These are phyloP conservation scores for Colinus virginianus DNA, from an alignment of 2,113 vertebrate species.

Conservation along the genomic window DNA sequence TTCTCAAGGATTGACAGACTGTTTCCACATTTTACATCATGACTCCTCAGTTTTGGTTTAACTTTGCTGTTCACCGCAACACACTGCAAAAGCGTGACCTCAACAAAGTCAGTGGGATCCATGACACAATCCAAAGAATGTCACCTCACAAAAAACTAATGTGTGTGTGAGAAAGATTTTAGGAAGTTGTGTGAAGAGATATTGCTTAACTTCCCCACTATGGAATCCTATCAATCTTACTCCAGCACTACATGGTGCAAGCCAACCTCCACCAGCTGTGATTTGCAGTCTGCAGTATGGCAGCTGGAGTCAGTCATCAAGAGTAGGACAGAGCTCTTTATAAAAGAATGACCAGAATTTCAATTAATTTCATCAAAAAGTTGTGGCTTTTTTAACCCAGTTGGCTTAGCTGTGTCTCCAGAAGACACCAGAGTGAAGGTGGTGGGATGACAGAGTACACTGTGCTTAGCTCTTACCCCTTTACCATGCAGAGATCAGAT, in stretches of 20 bases:
- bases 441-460: background rate
- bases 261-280: background rate
- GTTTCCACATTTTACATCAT: background rate
- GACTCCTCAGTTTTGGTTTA: background rate
- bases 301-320: fast-evolving
- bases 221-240: background rate
- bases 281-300: background rate
- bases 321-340: background rate
- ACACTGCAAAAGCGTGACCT: background rate
- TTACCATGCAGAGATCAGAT: too few species aligned
- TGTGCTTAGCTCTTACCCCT: background rate
- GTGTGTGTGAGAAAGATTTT: background rate
- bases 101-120: background rate
- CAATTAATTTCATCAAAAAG: background rate
- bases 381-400: background rate
- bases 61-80: background rate
- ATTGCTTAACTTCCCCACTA: background rate
- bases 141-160: background rate
- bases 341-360: background rate
- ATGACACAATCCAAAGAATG: background rate
- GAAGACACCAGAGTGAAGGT: background rate
- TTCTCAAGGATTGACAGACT: background rate
- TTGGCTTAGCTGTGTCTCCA: background rate
- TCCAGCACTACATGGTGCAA: fast-evolving
- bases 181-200: background rate